Evolutionary conservation across 1,140 invertebrate species (phyloP).

Genomic region (Drosophila pruinosa): DNA sequence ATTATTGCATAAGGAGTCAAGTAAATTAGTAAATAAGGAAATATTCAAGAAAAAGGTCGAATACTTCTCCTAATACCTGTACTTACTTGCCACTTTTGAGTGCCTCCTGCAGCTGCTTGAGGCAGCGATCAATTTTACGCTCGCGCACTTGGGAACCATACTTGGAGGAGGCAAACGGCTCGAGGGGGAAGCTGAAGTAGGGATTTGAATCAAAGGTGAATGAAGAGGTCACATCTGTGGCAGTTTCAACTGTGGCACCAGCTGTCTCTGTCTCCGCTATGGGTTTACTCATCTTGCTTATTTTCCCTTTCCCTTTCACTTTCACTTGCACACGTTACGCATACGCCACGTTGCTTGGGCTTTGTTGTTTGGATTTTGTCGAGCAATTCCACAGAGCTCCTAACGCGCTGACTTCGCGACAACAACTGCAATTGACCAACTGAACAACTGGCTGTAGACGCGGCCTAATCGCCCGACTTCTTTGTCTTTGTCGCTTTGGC

Average conservation of each 20-base stretch:
- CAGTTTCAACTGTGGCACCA: background rate
- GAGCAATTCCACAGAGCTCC: conserved; percentile 34
- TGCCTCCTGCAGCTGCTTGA: conserved; percentile 68
- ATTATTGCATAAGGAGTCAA: background rate
- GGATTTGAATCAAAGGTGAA: conserved; percentile 63
- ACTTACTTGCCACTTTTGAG: conserved; percentile 57
- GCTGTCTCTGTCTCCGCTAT: background rate
- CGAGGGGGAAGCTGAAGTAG: conserved; percentile 52
- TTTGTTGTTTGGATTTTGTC: background rate
- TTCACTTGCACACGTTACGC: conserved; percentile 28
- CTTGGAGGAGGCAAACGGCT: conserved; percentile 57
- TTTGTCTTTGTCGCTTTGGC: conserved; percentile 46
- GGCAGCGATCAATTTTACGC: conserved; percentile 73
- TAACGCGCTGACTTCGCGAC: conserved; percentile 43
- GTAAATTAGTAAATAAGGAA: no score
- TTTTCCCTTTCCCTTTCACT: background rate
- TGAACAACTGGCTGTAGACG: conserved; percentile 15
- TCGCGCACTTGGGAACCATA: conserved; percentile 75
- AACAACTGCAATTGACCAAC: conserved; percentile 43
- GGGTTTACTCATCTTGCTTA: conserved; percentile 13
- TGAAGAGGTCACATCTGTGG: background rate
- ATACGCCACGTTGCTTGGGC: conserved; percentile 38
- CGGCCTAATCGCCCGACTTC: conserved; percentile 23
- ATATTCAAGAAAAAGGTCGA: no score
- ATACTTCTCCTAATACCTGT: no score